Percentiles rank a stretch among this genome's conserved stretches.
Conservation (phyloP, 1,140 invertebrate genomes). For the Triops cancriformis region DNA sequence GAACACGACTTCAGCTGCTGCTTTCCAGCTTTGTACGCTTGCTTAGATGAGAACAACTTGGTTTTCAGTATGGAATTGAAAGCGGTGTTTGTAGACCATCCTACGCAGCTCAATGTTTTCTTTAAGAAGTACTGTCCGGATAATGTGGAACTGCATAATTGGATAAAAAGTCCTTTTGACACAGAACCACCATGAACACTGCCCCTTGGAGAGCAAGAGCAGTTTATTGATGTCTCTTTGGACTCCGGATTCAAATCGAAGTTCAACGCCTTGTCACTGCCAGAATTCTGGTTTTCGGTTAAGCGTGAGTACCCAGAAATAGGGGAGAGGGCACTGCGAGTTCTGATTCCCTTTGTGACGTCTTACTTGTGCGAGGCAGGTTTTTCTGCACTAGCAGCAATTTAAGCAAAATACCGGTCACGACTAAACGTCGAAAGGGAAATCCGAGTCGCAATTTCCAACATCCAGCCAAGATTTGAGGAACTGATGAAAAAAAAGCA, state of each 20-base stretch:
- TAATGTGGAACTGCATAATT: not conserved
- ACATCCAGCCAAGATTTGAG: too few species aligned
- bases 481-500: not conserved
- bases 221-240: not conserved
- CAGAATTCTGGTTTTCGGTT: not conserved
- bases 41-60: not conserved
- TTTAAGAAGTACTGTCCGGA: not conserved
- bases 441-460: too few species aligned
- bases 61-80: not conserved
- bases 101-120: not conserved
- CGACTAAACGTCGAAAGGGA: slow-evolving; percentile 17
- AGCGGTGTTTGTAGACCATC: not conserved
- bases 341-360: slow-evolving; percentile 33
- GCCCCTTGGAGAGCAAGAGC: not conserved
- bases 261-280: not conserved
- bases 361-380: slow-evolving; percentile 35
- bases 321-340: not conserved
- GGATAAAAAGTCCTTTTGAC: slow-evolving; percentile 1
- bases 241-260: not conserved
- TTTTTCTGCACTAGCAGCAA: slow-evolving; percentile 35
- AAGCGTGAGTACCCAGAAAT: not conserved
- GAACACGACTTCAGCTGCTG: not conserved
- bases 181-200: not conserved
- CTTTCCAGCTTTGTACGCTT: not conserved
- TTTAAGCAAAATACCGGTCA: slow-evolving; percentile 34